Evolutionary conservation across 1,140 invertebrate species (phyloP).

Genomic region (Copidosoma floridanum): DNA sequence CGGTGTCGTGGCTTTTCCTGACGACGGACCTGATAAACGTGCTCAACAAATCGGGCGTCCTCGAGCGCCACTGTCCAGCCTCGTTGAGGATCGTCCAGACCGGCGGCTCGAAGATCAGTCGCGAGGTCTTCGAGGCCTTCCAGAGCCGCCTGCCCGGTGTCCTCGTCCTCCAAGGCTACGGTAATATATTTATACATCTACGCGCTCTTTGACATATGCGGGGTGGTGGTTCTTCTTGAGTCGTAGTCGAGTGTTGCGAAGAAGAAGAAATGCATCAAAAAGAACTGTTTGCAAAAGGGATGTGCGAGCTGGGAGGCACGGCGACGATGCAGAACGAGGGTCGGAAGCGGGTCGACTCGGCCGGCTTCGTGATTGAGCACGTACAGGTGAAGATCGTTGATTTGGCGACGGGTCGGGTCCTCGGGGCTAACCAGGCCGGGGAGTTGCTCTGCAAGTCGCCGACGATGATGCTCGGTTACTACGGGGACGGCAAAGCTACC

Average conservation of each 20-base stretch:
- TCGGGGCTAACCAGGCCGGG: conserved; percentile 47
- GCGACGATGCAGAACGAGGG: background rate
- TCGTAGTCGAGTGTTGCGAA: no score
- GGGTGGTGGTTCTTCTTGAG: no score
- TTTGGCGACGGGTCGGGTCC: conserved; percentile 42
- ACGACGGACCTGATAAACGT: conserved; percentile 27
- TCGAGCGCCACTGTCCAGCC: conserved; percentile 24
- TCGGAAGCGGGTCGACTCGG: conserved; percentile 28
- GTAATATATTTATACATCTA: conserved; percentile 26
- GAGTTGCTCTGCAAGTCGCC: conserved; percentile 50
- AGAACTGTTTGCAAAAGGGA: conserved; percentile 30
- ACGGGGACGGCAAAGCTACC: conserved; percentile 47
- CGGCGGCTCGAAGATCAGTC: conserved; percentile 30
- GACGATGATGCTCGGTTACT: conserved; percentile 42
- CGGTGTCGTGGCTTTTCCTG: conserved; percentile 33
- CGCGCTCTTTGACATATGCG: no score
- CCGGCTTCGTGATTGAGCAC: conserved; percentile 35
- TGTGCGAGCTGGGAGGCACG: conserved; percentile 37
- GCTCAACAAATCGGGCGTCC: conserved; percentile 29
- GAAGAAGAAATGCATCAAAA: no score
- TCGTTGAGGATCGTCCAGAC: conserved; percentile 30
- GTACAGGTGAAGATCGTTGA: conserved; percentile 42
- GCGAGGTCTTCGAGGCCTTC: conserved; percentile 28
- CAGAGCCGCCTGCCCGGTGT: conserved; percentile 19
- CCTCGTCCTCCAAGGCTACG: conserved; percentile 26